Evolutionary conservation across 2,888 invertebrate species (phyloP).

Genomic region (Dicranocentrus wangi): DNA sequence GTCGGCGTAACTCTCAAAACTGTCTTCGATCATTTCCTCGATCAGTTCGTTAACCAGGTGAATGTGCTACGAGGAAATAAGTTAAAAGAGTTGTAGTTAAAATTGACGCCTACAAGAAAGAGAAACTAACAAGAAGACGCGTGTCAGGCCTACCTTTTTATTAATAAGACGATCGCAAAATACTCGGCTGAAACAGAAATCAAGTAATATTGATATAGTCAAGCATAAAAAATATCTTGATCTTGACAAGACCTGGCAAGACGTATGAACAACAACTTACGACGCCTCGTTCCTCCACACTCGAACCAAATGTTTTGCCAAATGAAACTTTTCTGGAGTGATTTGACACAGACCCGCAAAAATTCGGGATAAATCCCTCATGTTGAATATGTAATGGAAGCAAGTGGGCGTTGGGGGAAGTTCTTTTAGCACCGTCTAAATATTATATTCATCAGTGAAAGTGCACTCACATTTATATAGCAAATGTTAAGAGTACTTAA

Average conservation of each 20-base stretch:
- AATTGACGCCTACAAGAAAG: too few relatives aligned
- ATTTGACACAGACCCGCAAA: conserved; percentile 87
- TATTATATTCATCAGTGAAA: conserved; percentile 48
- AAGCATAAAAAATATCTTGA: background rate
- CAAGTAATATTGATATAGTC: background rate
- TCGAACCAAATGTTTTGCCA: conserved; percentile 83
- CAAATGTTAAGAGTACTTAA: too few relatives aligned
- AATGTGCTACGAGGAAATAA: conserved; percentile 79
- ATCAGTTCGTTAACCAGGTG: conserved; percentile 80
- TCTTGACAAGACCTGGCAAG: too few relatives aligned
- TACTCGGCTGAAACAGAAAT: conserved; percentile 77
- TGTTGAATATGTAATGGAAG: conserved; percentile 95
- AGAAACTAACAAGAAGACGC: too few relatives aligned
- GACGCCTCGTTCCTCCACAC: conserved; percentile 94
- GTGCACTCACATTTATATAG: conserved; percentile 76
- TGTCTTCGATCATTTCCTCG: conserved; percentile 78
- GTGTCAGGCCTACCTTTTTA: conserved; percentile 78
- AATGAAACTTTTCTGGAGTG: conserved; percentile 82
- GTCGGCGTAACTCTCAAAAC: conserved; percentile 77
- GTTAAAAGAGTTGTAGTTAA: background rate
- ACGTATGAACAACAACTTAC: too few relatives aligned
- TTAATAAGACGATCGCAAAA: conserved; percentile 90
- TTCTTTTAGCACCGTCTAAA: conserved; percentile 82
- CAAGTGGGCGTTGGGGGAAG: conserved; percentile 93
- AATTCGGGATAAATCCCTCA: conserved; percentile 90